A percentile compares a stretch with the other conserved stretches of the same genome.
Evolutionary conservation across 2,113 vertebrate species (phyloP).

Genomic region (Varanus komodoensis): DNA sequence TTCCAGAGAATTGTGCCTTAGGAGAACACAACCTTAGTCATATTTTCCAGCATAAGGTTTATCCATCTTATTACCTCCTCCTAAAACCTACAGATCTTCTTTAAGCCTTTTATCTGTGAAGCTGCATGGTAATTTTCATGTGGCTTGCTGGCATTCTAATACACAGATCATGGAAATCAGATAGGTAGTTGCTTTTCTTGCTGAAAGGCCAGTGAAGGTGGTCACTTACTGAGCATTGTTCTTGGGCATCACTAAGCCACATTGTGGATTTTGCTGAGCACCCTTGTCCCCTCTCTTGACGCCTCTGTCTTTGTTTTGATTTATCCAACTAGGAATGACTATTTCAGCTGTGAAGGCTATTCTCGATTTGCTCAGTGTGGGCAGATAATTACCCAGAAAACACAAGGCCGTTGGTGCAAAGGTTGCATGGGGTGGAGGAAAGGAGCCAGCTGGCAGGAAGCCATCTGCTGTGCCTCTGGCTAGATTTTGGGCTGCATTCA

Average conservation of each 20-base stretch:
- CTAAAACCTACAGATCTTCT: not conserved
- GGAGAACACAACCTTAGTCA: too few species aligned
- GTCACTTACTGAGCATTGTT: not conserved
- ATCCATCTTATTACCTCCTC: too few species aligned
- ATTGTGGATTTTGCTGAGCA: not conserved
- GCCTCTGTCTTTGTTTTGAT: not conserved
- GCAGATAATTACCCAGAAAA: not conserved
- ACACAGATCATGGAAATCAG: not conserved
- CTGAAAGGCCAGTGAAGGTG: not conserved
- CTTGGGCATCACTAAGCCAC: not conserved
- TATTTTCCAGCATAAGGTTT: too few species aligned
- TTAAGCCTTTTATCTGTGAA: not conserved
- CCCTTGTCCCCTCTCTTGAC: not conserved
- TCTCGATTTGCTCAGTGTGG: not conserved
- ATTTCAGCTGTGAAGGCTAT: not conserved
- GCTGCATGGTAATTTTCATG: not conserved
- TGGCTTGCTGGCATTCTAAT: not conserved
- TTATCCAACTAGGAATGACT: not conserved
- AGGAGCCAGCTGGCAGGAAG: not conserved
- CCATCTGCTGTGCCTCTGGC: not conserved
- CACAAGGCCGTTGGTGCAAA: not conserved
- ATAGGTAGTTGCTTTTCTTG: not conserved
- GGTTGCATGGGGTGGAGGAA: not conserved
- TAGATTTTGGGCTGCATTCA: not conserved
- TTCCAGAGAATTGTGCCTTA: too few species aligned